Conservation (phyloP, 2,888 invertebrate genomes). For the Cerastoderma edule region DNA sequence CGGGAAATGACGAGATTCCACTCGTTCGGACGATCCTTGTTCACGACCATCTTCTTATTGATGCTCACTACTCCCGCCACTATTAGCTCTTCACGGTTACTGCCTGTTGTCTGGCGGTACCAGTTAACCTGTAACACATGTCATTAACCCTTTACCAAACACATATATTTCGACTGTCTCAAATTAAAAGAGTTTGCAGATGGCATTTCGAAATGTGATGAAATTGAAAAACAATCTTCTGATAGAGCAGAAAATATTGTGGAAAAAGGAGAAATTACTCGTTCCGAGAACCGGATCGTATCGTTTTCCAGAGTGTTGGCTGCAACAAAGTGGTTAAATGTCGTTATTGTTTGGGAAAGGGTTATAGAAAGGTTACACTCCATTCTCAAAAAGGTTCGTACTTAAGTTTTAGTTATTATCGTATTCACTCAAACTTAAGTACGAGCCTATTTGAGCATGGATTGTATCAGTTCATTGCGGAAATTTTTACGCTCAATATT, state of each 20-base stretch:
- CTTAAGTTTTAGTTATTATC: no score
- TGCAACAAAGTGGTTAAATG: no score
- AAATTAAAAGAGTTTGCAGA: background rate
- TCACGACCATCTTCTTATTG: slow-evolving; percentile 11
- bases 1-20: slow-evolving; percentile 12
- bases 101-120: background rate
- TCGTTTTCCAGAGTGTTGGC: no score
- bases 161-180: background rate
- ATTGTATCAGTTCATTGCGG: no score
- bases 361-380: no score
- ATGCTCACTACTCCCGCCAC: background rate
- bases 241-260: background rate
- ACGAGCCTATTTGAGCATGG: no score
- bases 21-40: slow-evolving; percentile 5
- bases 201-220: background rate
- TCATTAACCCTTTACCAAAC: background rate
- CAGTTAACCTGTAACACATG: slow-evolving; percentile 3
- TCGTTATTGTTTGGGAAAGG: no score
- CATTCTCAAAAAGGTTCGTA: no score
- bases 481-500: no score
- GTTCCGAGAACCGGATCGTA: no score
- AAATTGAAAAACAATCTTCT: background rate
- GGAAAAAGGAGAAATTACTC: background rate
- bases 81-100: background rate
- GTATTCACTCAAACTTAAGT: no score